These are phyloP conservation scores for Eurytoma adleriae DNA, from an alignment of 2,888 invertebrate species.

Conservation along the genomic window DNA sequence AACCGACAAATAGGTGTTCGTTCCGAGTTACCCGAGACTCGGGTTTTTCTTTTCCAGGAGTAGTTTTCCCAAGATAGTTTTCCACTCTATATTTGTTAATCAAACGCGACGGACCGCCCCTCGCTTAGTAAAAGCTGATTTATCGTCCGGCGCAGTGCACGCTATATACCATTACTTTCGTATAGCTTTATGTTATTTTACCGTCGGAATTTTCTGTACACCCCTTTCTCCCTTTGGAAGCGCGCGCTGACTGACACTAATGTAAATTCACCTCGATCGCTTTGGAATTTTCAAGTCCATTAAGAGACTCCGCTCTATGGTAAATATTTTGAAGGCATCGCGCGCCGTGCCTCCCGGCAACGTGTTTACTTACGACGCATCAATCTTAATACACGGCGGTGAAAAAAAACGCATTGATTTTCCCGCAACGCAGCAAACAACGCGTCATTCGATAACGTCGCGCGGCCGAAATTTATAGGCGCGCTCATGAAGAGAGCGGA, in stretches of 20 bases:
- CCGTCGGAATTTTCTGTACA: too few relatives aligned
- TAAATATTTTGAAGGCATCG: conserved; percentile 31
- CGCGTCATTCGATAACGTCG: conserved; percentile 10
- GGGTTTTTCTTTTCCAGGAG: conserved; percentile 18
- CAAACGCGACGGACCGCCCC: neutral
- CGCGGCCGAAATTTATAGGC: conserved; percentile 20
- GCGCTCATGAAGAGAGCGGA: neutral
- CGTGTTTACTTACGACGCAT: conserved; percentile 34
- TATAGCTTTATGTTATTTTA: too few relatives aligned
- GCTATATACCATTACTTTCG: too few relatives aligned
- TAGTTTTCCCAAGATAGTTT: neutral
- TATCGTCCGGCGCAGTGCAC: too few relatives aligned
- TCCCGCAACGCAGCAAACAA: conserved; percentile 2
- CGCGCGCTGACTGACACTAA: conserved; percentile 3
- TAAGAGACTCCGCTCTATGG: neutral
- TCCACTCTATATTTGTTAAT: neutral
- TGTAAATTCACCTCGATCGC: conserved; percentile 13
- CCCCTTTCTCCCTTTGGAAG: neutral
- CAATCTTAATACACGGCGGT: conserved; percentile 27
- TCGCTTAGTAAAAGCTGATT: too few relatives aligned
- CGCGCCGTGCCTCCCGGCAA: neutral
- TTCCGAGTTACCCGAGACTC: conserved; percentile 48
- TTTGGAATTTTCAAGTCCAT: conserved; percentile 10
- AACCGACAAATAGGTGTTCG: conserved; percentile 60
- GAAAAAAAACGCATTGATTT: conserved; percentile 23